Conservation (phyloP, 2,113 vertebrate species). For the Cephalopterus ornatus region DNA sequence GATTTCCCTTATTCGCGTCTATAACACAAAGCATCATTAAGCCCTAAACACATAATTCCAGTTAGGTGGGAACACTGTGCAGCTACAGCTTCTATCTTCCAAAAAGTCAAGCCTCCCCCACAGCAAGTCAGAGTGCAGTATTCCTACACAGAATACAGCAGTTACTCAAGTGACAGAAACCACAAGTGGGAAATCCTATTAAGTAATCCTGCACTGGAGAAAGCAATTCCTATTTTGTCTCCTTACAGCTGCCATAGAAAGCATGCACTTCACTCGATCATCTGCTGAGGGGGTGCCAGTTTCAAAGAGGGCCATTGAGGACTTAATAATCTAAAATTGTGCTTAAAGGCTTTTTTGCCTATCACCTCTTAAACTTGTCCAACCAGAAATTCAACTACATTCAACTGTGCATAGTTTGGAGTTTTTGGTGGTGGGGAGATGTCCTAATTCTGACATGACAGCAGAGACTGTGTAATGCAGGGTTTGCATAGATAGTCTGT, state of each 20-base stretch:
- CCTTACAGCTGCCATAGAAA: background rate
- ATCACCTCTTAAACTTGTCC: background rate
- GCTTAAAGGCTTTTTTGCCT: background rate
- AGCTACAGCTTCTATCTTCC: background rate
- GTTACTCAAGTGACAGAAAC: too few relatives aligned
- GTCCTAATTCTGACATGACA: background rate
- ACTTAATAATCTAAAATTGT: background rate
- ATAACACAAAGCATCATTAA: too few relatives aligned
- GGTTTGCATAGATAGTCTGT: constrained; percentile 41
- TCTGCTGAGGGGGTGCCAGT: background rate
- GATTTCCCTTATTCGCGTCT: too few relatives aligned
- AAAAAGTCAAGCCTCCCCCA: background rate
- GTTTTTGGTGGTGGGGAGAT: background rate
- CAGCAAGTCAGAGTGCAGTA: background rate
- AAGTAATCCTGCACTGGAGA: background rate
- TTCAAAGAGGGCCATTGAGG: background rate
- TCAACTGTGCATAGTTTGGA: background rate
- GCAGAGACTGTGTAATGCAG: background rate
- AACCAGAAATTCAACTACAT: background rate
- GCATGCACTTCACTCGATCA: background rate
- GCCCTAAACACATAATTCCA: too few relatives aligned
- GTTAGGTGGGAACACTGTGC: background rate
- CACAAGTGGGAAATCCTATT: background rate
- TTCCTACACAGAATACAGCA: background rate
- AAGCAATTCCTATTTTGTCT: background rate